Base-by-base conservation (phyloP, 2,113 vertebrate genomes). In the Malurus melanocephalus region DNA sequence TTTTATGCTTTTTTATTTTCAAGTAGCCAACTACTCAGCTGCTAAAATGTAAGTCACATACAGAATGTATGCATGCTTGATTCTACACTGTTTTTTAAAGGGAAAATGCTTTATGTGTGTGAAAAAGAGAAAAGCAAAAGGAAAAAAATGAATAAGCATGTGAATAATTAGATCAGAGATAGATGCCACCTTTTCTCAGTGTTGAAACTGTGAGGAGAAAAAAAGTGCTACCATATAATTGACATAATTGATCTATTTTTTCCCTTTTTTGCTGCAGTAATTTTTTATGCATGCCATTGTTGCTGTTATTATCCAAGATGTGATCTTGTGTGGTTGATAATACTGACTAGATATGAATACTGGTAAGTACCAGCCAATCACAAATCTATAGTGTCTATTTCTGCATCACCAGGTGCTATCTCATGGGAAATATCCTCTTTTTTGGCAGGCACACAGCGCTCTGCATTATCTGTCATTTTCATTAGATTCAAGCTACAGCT, bases 181-280 rank as follows among this genome's bases (percentile, higher is more conserved):
- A 96, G 97, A 98, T 96, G 96, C 96, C 97, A 96, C 97, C 95
- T 96, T 97, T 94, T 96, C 95, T 90, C 83, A 94, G 96, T 96
- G 96, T 97, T 94, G 97, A 97, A 97, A 97, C 96, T 95, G 96
- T 45, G 85, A 91, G 96, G 87, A 96, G 92, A 55, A 94, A 94
- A 96, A 95, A 97, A 97, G 97, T 98, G 97, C 97, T 97, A 97
- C 97, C 97, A 97, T 96, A 96, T 98, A 98, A 99, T 98, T 98
- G 98, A 98, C 97, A 97, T 98, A 98, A 98, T 98, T 97, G 97
- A 98, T 98, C 97, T 98, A 97, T 97, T 97, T 97, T 98, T 96
- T 95, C 91, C 95, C 95, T 92, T 98, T 98, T 97, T 97, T 97
- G 98, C 98, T 98, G 97, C 97, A 97, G 97, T 97, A 95, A 98